Evolutionary conservation across 92 coral and sea anemone genomes (phyloP), one percentile per base, ranked within the genome.

Genomic region (Micromussa lordhowensis): DNA sequence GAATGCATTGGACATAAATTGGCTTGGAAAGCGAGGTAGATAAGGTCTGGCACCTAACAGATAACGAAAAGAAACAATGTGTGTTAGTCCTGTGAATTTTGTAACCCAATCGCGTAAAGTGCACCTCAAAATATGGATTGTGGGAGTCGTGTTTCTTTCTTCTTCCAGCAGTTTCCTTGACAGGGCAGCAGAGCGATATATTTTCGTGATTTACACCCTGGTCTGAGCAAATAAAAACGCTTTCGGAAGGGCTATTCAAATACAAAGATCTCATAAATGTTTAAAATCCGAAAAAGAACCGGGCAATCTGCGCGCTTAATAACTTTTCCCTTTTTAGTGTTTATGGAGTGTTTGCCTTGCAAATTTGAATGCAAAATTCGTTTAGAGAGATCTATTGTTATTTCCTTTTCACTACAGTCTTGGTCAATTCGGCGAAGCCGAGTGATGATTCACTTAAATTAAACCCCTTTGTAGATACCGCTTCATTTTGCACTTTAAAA

Each of bases 21-120:
- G 93, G 78, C 87, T 71, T 76, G 85, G 72, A 79, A 93, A 79
- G 53, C 78, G 86, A 24, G 93, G 88, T 8, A 90, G 81, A 82
- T 85, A 86, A 44, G 83, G 87, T 44, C 85, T 83, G 53, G 38
- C 83, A 86, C 84, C 96, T 94, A 64, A 53, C 80, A 94, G 70
- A 82, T 75, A 85, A 75, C 81, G 48, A 89, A 69, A 80, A 86
- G 44, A 90, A 64, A 81, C 68, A 58, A 68, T 82, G 61, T 82
- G 61, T 82, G 82, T 82, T 63, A 85, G 75, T 31, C 36, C 17
- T 78, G 48, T 35, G 51, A 72, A 72, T 72, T 71, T 36, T 32
- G 77, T 26, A 71, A 36, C 77, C 34, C 51, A 35, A 35, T 72
- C 77, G 26, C 51, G 22, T 31, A 31, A 21, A 72, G 51, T 16